Evolutionary conservation across 2,888 invertebrate species (phyloP).

Genomic region (Drosophila sordidula): DNA sequence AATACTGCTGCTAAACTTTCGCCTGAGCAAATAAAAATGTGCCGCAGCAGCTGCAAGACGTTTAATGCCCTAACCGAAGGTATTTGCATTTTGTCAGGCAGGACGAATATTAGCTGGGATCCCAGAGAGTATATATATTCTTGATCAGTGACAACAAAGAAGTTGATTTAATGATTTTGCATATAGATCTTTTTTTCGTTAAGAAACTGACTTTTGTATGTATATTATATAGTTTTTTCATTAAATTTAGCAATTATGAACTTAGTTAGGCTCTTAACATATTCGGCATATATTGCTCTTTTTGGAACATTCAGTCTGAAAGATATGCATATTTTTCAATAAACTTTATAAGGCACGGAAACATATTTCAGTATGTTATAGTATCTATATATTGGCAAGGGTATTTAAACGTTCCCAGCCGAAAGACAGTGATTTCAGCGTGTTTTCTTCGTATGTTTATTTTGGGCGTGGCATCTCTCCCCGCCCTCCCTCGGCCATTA

Average conservation of each 20-base stretch:
- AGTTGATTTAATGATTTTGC: too few species aligned
- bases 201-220: too few species aligned
- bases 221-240: too few species aligned
- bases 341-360: too few species aligned
- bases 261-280: too few species aligned
- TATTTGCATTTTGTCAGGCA: neutral
- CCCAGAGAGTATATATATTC: too few species aligned
- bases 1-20: slow-evolving; percentile 42
- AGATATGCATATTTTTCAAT: too few species aligned
- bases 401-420: neutral
- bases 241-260: too few species aligned
- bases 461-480: neutral
- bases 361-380: neutral
- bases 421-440: neutral
- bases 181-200: too few species aligned
- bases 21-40: slow-evolving; percentile 57
- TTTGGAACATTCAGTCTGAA: too few species aligned
- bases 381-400: neutral
- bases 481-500: slow-evolving; percentile 24
- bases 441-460: neutral
- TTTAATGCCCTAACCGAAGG: slow-evolving; percentile 2
- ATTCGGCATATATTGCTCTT: too few species aligned
- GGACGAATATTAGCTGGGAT: neutral
- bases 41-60: slow-evolving; percentile 44
- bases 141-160: too few species aligned